Evolutionary conservation across 2,797 vertebrate species (phyloP), one percentile per base, ranked within the genome.

Genomic region (Margarornis squamiger): DNA sequence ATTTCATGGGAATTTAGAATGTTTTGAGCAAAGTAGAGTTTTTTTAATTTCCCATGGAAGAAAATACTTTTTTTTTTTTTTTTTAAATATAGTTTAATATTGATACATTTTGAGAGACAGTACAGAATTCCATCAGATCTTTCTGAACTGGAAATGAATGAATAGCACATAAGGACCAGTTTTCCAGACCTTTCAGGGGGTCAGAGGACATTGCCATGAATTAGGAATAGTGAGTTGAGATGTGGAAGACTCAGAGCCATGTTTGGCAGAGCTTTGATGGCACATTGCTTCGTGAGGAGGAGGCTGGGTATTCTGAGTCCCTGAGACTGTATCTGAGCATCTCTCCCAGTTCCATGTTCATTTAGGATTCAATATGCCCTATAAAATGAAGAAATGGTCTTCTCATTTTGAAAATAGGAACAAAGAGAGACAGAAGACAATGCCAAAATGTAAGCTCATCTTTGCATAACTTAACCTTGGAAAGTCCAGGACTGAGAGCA

Each of bases 401-500:
- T 63, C 22, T 86, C 8, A 84, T 87, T 76, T 93, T 92, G 59
- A 46, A 96, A 92, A 80, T 26, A 23, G 23, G 41, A 26, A 76
- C 81, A 85, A 39, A 90, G 67, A 72, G 48, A 68, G 58, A 65
- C 2, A 3, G 65, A 79, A 66, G n/a, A 21, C 23, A 12, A 71
- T 71, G 78, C 84, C 84, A 89, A 89, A 29, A 36, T 48, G 41
- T 58, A 68, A 86, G 9, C 38, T 89, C 32, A 16, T 67, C 46
- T 91, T 85, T 91, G 78, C 59, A 57, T 62, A 61, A 16, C 41
- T 85, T 91, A 87, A 82, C 81, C 71, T 92, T 92, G 84, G 48
- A 52, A 76, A 41, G 3, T 26, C 70, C n/a, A 24, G 21, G 66
- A 6, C 49, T 66, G 70, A 54, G 55, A 75, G n/a, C 21, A 61